Base-by-base conservation (phyloP, 2,797 vertebrate genomes). In the Paguma larvata region DNA sequence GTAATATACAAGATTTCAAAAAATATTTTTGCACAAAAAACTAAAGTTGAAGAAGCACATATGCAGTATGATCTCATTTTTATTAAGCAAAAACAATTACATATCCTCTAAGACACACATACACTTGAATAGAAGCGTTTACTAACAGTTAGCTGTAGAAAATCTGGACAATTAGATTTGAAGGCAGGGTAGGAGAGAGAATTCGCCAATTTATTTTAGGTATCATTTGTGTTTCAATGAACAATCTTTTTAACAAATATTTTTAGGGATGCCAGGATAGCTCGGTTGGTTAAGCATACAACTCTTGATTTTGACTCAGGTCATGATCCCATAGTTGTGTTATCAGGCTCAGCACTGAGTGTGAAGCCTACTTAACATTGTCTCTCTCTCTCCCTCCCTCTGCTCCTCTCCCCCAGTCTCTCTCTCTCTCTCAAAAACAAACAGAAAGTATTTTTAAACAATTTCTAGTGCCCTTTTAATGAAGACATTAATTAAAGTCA, bases 91-190 rank as follows among this genome's bases (percentile, higher is more conserved):
- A 83, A 87, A 70, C 19, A 96, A 92, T 68, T 75, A 68, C 25
- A 73, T 78, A 67, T 25, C 88, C 38, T 85, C 32, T 88, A 80
- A 89, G 16, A 88, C 12, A 87, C 15, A 87, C 32, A 95, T 3
- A 4, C 6, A 62, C 9, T 19, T 44, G 41, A 38, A 56, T 4
- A 46, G 68, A 92, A 63, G 63, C n/a, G 10, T 27, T 90, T 48
- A 63, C 32, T 63, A 78, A 89, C 15, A 94, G 38, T 78, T 77
- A 86, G 78, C 48, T 21, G 19, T 9, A n/a, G 63, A 13, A 94
- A 78, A 92, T 32, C n/a, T 83, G 5, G 95, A 86, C 68, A 94
- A 62, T 86, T 85, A 85, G 3, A 88, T 79, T 73, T 95, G 62
- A 84, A 19, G 16, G 34, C 70, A 27, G 41, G 34, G 34, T 15